Evolutionary conservation across 2,113 vertebrate species (phyloP).

Genomic region (Orycteropus afer): DNA sequence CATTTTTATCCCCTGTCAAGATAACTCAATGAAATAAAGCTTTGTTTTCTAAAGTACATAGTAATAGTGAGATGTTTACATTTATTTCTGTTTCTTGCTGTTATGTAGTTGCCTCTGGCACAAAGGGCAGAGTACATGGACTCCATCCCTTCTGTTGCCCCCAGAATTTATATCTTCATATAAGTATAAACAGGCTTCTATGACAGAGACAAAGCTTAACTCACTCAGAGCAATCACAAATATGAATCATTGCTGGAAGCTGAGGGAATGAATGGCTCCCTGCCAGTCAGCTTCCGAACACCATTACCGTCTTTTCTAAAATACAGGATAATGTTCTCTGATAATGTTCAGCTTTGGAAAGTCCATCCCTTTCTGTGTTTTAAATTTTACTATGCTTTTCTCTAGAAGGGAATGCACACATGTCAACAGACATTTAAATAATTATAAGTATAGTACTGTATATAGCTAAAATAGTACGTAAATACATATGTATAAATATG

Average conservation of each 20-base stretch:
- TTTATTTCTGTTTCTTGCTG: conserved; percentile 36
- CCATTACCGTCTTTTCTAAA: conserved; percentile 3
- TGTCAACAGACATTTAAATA: neutral
- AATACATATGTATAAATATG: neutral
- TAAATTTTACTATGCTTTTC: neutral
- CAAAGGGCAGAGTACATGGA: neutral
- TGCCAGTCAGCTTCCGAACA: neutral
- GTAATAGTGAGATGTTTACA: neutral
- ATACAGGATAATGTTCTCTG: neutral
- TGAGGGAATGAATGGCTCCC: neutral
- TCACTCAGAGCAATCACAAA: conserved; percentile 4
- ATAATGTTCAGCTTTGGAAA: conserved; percentile 26
- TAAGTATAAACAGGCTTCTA: conserved; percentile 3
- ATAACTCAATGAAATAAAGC: conserved; percentile 32
- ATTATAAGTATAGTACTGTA: neutral
- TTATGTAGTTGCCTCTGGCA: neutral
- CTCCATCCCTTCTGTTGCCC: neutral
- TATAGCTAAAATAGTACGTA: neutral
- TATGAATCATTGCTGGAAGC: conserved; percentile 11
- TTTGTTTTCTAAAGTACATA: conserved; percentile 16
- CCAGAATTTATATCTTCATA: conserved; percentile 40
- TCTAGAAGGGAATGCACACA: neutral
- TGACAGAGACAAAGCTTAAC: conserved; percentile 44
- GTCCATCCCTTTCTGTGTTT: neutral
- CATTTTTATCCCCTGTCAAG: conserved; percentile 13